Percentiles rank a stretch among this genome's conserved stretches.
phyloP scores from a whole-genome alignment of 2,797 vertebrate species.

The Jordanella pulchra region DNA sequence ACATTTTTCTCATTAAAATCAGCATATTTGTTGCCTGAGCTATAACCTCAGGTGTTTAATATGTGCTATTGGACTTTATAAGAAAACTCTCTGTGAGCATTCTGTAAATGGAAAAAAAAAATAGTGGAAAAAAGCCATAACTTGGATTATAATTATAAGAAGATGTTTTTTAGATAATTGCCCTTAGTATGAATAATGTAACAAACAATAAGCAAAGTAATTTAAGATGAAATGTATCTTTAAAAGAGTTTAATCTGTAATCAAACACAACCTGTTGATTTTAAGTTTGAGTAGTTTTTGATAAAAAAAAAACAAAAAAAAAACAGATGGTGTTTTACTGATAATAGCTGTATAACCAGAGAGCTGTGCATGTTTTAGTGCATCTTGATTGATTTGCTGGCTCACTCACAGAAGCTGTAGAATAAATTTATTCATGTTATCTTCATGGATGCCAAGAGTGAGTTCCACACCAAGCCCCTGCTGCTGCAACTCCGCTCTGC shows the following conservation, averaged over 20 bases:
- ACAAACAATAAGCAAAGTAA: not conserved
- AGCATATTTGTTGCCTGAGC: conserved; percentile 9
- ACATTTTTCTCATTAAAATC: conserved; percentile 10
- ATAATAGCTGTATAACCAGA: conserved; percentile 64
- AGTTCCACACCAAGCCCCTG: conserved; percentile 48
- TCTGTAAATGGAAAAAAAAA: conserved; percentile 9
- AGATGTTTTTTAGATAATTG: conserved; percentile 6
- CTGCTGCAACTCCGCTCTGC: conserved; percentile 18
- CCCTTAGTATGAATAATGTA: not conserved
- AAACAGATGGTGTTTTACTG: conserved; percentile 56
- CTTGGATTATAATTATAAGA: conserved; percentile 10
- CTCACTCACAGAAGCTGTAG: conserved; percentile 44
- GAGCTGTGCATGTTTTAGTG: conserved; percentile 50
- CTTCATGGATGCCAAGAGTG: conserved; percentile 55
- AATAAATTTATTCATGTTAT: conserved; percentile 68
- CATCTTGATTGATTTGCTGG: conserved; percentile 60
- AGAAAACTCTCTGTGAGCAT: not conserved
- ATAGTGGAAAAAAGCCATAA: conserved; percentile 1
- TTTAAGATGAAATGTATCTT: not conserved
- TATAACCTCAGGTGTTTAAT: conserved; percentile 5
- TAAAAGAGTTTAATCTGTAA: conserved; percentile 18
- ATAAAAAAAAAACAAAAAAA: conserved; percentile 52
- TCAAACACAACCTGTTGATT: conserved; percentile 33
- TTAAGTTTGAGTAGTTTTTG: conserved; percentile 35
- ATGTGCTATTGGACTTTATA: conserved; percentile 11